Conservation (phyloP, 64 coral and sea anemone genomes). For the Actinia tenebrosa region DNA sequence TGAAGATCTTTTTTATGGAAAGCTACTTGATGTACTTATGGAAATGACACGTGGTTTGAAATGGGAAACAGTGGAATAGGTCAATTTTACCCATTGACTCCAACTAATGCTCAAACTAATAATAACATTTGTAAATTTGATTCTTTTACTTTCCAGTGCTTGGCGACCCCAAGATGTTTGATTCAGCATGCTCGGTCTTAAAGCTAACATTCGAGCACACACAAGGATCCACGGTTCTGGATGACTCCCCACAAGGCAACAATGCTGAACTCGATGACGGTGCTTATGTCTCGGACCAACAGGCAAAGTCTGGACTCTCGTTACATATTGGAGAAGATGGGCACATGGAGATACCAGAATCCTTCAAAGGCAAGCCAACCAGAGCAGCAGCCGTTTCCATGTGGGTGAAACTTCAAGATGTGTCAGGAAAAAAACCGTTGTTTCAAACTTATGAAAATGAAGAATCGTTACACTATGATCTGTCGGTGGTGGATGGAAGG, state of each 20-base stretch:
- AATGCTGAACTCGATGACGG: slow-evolving; percentile 58
- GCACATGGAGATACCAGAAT: slow-evolving; percentile 38
- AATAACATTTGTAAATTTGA: neutral
- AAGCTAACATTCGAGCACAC: slow-evolving; percentile 74
- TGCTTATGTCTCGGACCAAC: slow-evolving; percentile 45
- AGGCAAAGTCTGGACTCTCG: slow-evolving; percentile 49
- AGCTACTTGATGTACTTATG: too few relatives aligned
- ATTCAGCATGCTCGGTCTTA: slow-evolving; percentile 59
- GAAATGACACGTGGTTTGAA: too few relatives aligned
- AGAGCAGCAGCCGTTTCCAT: slow-evolving; percentile 73
- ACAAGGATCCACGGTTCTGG: slow-evolving; percentile 39
- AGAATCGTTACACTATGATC: slow-evolving; percentile 62
- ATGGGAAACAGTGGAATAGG: too few relatives aligned
- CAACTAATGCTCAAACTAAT: too few relatives aligned
- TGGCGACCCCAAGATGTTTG: slow-evolving; percentile 67
- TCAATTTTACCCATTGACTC: too few relatives aligned
- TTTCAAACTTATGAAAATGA: slow-evolving; percentile 60
- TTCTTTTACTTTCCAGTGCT: slow-evolving; percentile 18
- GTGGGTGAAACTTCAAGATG: slow-evolving; percentile 58
- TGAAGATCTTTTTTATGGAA: too few relatives aligned
- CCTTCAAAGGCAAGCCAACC: slow-evolving; percentile 80
- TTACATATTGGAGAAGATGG: slow-evolving; percentile 64
- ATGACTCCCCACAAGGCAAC: slow-evolving; percentile 65
- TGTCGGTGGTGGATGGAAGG: slow-evolving; percentile 51
- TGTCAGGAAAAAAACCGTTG: slow-evolving; percentile 45